Evolutionary conservation across 1,140 invertebrate species (phyloP).

Genomic region (Lycorma delicatula): DNA sequence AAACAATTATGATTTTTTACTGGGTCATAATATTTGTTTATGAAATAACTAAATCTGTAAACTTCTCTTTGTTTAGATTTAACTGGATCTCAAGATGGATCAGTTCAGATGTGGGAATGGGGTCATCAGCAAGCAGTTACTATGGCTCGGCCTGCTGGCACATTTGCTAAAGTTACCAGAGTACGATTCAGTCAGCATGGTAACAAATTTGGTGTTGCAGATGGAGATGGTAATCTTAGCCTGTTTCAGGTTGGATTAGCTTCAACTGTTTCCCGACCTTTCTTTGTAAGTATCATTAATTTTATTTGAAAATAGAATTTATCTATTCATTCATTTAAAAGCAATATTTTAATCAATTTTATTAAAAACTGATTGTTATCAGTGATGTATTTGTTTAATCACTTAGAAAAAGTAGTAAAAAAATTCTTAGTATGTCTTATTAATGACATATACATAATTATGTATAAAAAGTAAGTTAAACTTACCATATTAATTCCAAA

Average conservation of each 20-base stretch:
- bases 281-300: conserved; percentile 88
- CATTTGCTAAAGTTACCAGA: conserved; percentile 92
- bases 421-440: too few species aligned
- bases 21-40: too few species aligned
- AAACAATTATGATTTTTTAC: conserved; percentile 10
- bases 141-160: conserved; percentile 77
- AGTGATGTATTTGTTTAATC: too few species aligned
- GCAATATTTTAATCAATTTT: too few species aligned
- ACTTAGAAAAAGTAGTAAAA: too few species aligned
- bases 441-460: too few species aligned
- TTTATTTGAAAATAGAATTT: too few species aligned
- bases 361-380: too few species aligned
- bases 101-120: conserved; percentile 97
- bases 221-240: conserved; percentile 83
- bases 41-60: too few species aligned
- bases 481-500: too few species aligned
- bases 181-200: conserved; percentile 93
- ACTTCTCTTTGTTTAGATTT: conserved; percentile 57
- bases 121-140: conserved; percentile 83
- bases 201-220: conserved; percentile 96
- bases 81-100: conserved; percentile 94
- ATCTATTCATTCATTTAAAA: too few species aligned
- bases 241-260: conserved; percentile 82
- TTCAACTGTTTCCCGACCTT: conserved; percentile 74
- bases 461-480: too few species aligned